Evolutionary conservation across 2,113 vertebrate species (phyloP), one percentile per base, ranked within the genome.

Genomic region (Psephotus haematonotus): DNA sequence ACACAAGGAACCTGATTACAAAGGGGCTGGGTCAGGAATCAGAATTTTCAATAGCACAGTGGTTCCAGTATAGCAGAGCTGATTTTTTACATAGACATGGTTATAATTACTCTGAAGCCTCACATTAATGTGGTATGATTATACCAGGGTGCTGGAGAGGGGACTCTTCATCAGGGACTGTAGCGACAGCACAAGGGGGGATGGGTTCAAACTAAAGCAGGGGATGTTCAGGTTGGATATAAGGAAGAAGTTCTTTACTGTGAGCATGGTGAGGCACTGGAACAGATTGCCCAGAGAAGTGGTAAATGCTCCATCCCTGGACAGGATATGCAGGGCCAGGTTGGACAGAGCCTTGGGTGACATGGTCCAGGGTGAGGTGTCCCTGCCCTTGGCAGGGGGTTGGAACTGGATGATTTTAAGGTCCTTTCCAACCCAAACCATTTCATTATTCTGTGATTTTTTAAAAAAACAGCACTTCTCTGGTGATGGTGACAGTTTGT

Each of bases 1-100:
- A 41, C 4, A 4, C 8, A 5, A 86, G 44, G 63, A 68, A 31
- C 4, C 27, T n/a, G 17, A 33, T 83, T 62, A 52, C 27, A 31
- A 33, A 2, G 0, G 16, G 11, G 2, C 13, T 0, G 1, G 17
- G 31, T 64, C 17, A 50, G 18, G 33, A 83, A 47, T 47, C 23
- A 62, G 25, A 69, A n/a, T 80, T 88, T 22, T 77, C 29, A 43
- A 25, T 65, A 86, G 79, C 7, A 7, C 29, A 14, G 9, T 43
- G 29, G 8, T 82, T 85, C 39, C 3, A 8, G 10, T 71, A 14
- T 33, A 82, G 50, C 25, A 87, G 35, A 75, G 29, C 7, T 63
- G 7, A 12, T 81, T 57, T 78, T 80, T 74, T 63, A 12, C 7
- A 5, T 19, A 29, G 25, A 25, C 27, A 3, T 33, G 46, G 9